phyloP scores from a whole-genome alignment of 2,113 vertebrate species.

The Holacanthus passer region DNA sequence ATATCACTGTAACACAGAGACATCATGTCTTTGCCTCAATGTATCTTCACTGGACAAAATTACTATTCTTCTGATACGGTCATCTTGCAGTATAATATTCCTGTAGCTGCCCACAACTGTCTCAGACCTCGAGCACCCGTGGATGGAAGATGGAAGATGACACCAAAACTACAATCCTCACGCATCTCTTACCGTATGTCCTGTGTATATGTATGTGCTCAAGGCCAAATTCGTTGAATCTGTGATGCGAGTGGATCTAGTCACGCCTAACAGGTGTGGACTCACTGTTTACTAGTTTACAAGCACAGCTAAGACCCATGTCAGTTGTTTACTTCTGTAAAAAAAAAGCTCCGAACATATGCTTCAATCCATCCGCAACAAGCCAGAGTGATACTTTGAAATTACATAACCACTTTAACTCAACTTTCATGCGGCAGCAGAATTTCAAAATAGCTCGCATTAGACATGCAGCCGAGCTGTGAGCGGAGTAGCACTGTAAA shows the following conservation, averaged over 20 bases:
- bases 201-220: not conserved
- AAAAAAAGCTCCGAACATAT: slow-evolving; percentile 28
- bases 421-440: slow-evolving; percentile 59
- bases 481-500: slow-evolving; percentile 47
- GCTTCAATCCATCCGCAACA: slow-evolving; percentile 37
- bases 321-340: slow-evolving; percentile 44
- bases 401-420: slow-evolving; percentile 64
- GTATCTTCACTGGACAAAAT: not conserved
- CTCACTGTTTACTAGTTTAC: slow-evolving; percentile 30
- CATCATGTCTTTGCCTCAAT: not conserved
- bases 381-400: slow-evolving; percentile 55
- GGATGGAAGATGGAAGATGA: not conserved
- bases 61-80: not conserved
- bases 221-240: slow-evolving; percentile 1
- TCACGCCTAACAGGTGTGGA: slow-evolving; percentile 15
- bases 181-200: not conserved
- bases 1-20: too few relatives aligned
- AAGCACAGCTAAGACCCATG: slow-evolving; percentile 17
- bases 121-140: not conserved
- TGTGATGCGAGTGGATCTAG: slow-evolving; percentile 12
- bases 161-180: not conserved
- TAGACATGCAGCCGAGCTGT: slow-evolving; percentile 65
- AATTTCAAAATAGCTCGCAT: slow-evolving; percentile 71
- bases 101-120: not conserved
- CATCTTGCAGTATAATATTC: not conserved